Evolutionary conservation across 2,888 invertebrate species (phyloP).

Genomic region (Magallana nippona): DNA sequence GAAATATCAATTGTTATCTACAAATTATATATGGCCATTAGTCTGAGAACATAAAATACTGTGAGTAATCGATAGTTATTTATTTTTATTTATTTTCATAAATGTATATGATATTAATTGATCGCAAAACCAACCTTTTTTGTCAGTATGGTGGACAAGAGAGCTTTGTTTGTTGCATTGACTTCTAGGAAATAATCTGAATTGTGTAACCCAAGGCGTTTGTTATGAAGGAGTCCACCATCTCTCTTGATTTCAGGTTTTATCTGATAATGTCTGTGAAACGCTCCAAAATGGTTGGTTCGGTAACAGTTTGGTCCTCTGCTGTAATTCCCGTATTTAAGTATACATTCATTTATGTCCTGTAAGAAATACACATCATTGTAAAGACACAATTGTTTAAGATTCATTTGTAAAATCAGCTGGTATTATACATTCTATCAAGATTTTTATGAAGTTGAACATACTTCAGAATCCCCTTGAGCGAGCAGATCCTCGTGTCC

Average conservation of each 20-base stretch:
- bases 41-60: too few relatives aligned
- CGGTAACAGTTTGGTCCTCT: conserved; percentile 55
- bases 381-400: too few relatives aligned
- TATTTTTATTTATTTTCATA: too few relatives aligned
- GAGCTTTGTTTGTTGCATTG: conserved; percentile 61
- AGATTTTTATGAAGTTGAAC: not conserved
- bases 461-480: conserved; percentile 49
- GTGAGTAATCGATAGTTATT: too few relatives aligned
- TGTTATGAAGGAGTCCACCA: conserved; percentile 47
- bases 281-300: conserved; percentile 61
- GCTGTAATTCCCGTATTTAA: conserved; percentile 27
- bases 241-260: conserved; percentile 43
- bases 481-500: conserved; percentile 52
- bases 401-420: not conserved
- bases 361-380: not conserved
- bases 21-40: not conserved
- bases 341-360: conserved; percentile 36
- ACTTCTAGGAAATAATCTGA: conserved; percentile 65
- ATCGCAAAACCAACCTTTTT: conserved; percentile 52
- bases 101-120: too few relatives aligned
- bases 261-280: conserved; percentile 61
- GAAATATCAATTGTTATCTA: conserved; percentile 69
- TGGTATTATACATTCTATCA: not conserved
- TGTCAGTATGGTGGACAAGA: conserved; percentile 53
- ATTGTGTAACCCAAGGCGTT: conserved; percentile 61